Conservation (phyloP, 2,797 vertebrate genomes). For the Galago senegalensis region DNA sequence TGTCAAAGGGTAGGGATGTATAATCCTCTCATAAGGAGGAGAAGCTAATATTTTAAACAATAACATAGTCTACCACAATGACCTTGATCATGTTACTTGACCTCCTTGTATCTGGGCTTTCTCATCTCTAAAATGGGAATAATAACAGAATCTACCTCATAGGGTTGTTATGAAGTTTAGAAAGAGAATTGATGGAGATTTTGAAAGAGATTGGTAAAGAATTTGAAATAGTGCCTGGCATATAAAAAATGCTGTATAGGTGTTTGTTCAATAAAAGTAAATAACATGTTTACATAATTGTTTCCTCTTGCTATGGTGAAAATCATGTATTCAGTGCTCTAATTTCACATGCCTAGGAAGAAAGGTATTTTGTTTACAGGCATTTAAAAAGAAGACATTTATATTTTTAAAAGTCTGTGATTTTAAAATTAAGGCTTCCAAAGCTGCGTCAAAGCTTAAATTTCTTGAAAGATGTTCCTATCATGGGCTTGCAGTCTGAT, state of each 20-base stretch:
- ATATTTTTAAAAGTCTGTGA: conserved; percentile 20
- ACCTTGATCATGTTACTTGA: background rate
- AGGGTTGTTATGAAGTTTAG: background rate
- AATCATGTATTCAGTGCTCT: background rate
- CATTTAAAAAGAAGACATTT: conserved; percentile 56
- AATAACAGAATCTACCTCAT: conserved; percentile 21
- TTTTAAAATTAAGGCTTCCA: conserved; percentile 48
- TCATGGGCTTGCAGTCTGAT: background rate
- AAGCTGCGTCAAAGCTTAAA: conserved; percentile 21
- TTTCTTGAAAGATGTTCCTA: background rate
- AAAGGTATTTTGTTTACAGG: conserved; percentile 5
- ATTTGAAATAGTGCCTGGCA: conserved; percentile 17
- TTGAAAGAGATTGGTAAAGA: background rate
- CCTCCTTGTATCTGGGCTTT: background rate
- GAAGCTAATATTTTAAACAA: conserved; percentile 7
- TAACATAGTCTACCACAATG: background rate
- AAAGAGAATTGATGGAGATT: background rate
- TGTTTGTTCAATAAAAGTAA: conserved; percentile 54
- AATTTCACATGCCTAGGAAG: background rate
- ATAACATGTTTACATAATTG: background rate
- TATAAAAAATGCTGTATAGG: background rate
- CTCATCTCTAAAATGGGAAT: conserved; percentile 36
- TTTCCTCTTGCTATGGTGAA: conserved; percentile 35
- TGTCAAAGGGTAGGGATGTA: background rate
- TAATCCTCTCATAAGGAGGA: background rate